Conservation (phyloP, 2,888 invertebrate species). For the Phengaris alcon region DNA sequence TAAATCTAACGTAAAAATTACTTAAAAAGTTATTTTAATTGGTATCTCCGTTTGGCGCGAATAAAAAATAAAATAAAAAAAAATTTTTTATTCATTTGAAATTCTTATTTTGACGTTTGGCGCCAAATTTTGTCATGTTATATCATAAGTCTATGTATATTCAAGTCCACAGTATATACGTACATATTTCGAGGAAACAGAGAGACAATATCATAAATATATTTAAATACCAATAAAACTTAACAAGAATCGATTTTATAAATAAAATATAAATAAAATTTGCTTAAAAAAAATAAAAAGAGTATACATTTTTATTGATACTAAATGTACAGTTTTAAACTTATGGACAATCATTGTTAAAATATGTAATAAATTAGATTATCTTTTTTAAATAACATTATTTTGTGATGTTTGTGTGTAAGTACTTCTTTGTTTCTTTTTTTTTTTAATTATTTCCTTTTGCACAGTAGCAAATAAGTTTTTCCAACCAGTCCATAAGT, state of each 20-base stretch:
- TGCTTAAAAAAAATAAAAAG: not conserved
- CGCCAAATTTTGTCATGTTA: not conserved
- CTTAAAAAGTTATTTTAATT: slow-evolving; percentile 12
- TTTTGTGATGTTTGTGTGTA: not conserved
- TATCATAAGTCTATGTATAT: not conserved
- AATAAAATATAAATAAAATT: slow-evolving; percentile 4
- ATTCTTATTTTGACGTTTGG: not conserved
- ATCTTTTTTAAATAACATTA: not conserved
- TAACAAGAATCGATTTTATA: slow-evolving; percentile 1
- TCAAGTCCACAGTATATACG: slow-evolving; percentile 2
- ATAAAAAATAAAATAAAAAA: not conserved
- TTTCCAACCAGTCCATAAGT: not conserved
- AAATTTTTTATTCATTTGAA: not conserved
- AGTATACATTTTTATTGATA: not conserved
- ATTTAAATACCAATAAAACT: slow-evolving; percentile 14
- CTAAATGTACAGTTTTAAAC: not conserved
- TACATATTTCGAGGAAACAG: slow-evolving; percentile 8
- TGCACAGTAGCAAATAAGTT: not conserved
- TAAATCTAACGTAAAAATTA: slow-evolving; percentile 22
- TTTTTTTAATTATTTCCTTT: not conserved
- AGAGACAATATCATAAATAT: not conserved
- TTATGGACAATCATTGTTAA: not conserved
- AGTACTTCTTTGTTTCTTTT: not conserved
- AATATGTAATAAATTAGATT: not conserved
- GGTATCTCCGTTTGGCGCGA: slow-evolving; percentile 7